Conservation (phyloP, 2,113 vertebrate species). For the Hydrolagus affinis region DNA sequence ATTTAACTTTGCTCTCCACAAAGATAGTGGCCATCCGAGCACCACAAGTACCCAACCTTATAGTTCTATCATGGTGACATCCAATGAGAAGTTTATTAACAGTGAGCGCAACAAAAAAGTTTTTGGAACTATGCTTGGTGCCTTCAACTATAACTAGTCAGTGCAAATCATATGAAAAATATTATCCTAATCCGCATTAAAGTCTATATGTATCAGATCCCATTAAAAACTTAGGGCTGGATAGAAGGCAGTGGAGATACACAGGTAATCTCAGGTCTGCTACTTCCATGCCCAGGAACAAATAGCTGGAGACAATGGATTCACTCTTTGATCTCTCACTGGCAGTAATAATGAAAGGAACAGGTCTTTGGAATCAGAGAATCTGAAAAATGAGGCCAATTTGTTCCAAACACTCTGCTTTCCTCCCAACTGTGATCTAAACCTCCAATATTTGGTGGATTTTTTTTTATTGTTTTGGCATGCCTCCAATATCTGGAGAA, state of each 20-base stretch:
- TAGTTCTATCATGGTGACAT: too few species aligned
- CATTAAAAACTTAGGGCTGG: neutral
- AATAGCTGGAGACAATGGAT: neutral
- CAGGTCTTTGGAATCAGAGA: neutral
- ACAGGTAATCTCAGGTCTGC: neutral
- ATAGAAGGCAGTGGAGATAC: neutral
- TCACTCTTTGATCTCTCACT: neutral
- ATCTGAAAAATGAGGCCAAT: conserved; percentile 8
- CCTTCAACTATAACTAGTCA: neutral
- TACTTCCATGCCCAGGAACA: neutral
- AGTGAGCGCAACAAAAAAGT: neutral
- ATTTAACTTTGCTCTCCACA: too few species aligned
- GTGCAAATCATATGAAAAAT: neutral
- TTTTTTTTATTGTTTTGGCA: conserved; percentile 3
- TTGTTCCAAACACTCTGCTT: neutral
- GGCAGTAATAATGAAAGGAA: neutral
- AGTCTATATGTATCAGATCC: neutral
- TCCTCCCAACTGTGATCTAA: neutral
- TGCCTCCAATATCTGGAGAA: neutral
- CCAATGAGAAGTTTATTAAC: too few species aligned
- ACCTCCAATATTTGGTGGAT: neutral
- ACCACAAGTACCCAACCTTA: too few species aligned
- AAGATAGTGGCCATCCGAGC: too few species aligned
- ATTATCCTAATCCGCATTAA: neutral
- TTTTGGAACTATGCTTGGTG: neutral